phyloP scores from a whole-genome alignment of 2,797 vertebrate genomes.

The Darevskia nairensis region DNA sequence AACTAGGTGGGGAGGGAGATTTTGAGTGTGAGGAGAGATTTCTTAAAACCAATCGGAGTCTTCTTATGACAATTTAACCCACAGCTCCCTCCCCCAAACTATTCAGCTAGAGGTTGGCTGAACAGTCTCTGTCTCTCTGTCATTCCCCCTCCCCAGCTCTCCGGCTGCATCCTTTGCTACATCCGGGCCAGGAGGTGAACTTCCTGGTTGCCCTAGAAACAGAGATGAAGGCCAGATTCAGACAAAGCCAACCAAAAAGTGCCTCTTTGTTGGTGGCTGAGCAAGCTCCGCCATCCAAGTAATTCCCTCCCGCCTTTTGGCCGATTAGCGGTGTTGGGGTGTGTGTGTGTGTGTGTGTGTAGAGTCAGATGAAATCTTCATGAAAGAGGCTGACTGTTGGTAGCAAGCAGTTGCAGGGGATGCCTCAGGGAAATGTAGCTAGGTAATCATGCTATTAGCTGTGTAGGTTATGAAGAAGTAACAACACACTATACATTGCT shows the following conservation, averaged over 20 bases:
- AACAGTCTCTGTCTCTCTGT: not conserved
- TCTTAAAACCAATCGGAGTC: not conserved
- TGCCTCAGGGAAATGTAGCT: slow-evolving; percentile 17
- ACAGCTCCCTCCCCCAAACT: not conserved
- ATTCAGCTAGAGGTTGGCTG: slow-evolving; percentile 26
- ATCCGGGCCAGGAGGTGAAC: slow-evolving; percentile 47
- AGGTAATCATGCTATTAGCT: not conserved
- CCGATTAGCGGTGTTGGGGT: not conserved
- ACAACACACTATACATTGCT: not conserved
- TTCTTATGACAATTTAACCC: slow-evolving; percentile 10
- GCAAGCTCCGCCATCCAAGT: not conserved
- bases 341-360: not conserved
- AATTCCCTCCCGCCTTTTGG: not conserved
- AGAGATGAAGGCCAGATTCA: slow-evolving; percentile 61
- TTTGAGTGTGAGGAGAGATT: not conserved
- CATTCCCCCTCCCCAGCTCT: not conserved
- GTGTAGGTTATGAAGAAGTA: not conserved
- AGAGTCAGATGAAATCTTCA: slow-evolving; percentile 26
- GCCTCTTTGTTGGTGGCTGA: slow-evolving; percentile 12
- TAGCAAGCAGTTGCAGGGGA: slow-evolving; percentile 7
- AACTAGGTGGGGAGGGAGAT: not conserved
- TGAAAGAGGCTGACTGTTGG: not conserved
- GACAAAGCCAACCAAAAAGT: slow-evolving; percentile 53
- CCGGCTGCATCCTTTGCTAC: slow-evolving; percentile 31
- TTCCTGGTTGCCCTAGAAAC: slow-evolving; percentile 66